phyloP scores from a whole-genome alignment of 2,888 invertebrate genomes.

The Trachelus stipa region DNA sequence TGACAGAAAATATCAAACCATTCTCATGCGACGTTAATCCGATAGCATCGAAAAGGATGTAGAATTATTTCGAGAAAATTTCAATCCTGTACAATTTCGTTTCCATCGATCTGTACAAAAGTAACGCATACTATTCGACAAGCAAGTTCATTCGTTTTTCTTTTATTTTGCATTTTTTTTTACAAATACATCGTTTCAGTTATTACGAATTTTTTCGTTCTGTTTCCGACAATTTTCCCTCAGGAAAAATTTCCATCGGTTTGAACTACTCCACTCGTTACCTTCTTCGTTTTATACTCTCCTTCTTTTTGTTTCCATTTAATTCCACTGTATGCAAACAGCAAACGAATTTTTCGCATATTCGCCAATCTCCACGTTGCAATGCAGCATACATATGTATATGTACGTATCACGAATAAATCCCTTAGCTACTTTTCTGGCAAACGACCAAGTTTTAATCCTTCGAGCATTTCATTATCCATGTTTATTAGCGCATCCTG shows the following conservation, averaged over 20 bases:
- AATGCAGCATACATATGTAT: background rate
- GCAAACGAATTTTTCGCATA: background rate
- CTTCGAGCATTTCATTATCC: slow-evolving; percentile 47
- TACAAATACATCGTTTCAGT: background rate
- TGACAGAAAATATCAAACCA: slow-evolving; percentile 21
- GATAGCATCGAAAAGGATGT: slow-evolving; percentile 3
- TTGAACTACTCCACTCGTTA: background rate
- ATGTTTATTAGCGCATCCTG: slow-evolving; percentile 46
- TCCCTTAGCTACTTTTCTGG: background rate
- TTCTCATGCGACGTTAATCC: slow-evolving; percentile 14
- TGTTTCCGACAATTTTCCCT: background rate
- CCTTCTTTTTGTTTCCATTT: background rate
- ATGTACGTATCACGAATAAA: background rate
- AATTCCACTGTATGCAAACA: background rate
- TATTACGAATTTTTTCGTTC: background rate
- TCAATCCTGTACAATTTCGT: slow-evolving; percentile 1
- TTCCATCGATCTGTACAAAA: background rate
- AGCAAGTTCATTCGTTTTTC: background rate
- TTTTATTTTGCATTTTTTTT: slow-evolving; percentile 4
- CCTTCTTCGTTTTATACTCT: background rate
- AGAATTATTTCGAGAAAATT: slow-evolving; percentile 8
- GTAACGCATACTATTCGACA: background rate
- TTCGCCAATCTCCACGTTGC: background rate
- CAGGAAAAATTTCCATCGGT: background rate
- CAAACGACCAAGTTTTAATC: slow-evolving; percentile 24